Conservation (phyloP, 2,113 vertebrate genomes). For the Cariama cristata region DNA sequence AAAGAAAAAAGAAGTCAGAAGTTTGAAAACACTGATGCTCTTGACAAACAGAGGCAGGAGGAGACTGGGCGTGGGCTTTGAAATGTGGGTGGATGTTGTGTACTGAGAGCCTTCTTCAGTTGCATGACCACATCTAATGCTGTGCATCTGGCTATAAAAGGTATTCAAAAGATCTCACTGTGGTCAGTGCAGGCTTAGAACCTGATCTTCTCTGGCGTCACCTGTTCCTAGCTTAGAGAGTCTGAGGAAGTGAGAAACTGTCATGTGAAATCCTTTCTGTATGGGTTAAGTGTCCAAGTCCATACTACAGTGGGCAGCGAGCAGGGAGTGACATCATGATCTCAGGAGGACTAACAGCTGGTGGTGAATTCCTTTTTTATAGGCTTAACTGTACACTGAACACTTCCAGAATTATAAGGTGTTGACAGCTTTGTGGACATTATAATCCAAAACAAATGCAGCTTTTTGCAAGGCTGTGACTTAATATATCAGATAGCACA, state of each 20-base stretch:
- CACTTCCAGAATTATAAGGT: not conserved
- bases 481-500: not conserved
- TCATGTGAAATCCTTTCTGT: not conserved
- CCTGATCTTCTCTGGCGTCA: not conserved
- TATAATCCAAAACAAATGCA: not conserved
- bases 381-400: not conserved
- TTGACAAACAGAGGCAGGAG: not conserved
- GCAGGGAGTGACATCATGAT: not conserved
- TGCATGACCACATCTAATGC: not conserved
- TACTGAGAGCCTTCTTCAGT: not conserved
- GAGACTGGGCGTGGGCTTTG: not conserved
- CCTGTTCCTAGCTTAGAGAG: not conserved
- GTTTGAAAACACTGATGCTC: not conserved
- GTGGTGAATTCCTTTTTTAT: not conserved
- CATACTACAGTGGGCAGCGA: not conserved
- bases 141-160: not conserved
- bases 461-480: not conserved
- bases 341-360: not conserved
- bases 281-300: not conserved
- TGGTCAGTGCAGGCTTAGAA: not conserved
- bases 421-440: not conserved
- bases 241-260: not conserved
- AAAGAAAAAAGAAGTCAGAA: not conserved
- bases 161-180: not conserved
- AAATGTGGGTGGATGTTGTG: not conserved